Evolutionary conservation across 1,140 invertebrate genomes (phyloP).

Genomic region (Drosophila athabasca): DNA sequence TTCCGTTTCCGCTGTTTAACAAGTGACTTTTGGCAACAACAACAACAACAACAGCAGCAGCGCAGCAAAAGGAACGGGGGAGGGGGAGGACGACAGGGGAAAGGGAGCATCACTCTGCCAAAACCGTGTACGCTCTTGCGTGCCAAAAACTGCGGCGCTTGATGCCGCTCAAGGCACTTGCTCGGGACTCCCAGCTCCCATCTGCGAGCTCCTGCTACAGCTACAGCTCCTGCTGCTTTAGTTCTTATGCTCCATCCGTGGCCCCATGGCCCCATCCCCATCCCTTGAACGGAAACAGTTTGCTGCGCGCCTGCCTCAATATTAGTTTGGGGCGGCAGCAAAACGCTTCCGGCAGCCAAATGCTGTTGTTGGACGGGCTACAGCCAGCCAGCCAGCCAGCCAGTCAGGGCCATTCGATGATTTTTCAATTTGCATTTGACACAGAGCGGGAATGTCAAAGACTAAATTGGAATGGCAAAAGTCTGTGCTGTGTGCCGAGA

Average conservation of each 20-base stretch:
- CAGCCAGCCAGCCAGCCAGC: slow-evolving; percentile 15
- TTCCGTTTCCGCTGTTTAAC: slow-evolving; percentile 80
- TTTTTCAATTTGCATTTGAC: slow-evolving; percentile 81
- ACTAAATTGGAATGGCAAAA: slow-evolving; percentile 77
- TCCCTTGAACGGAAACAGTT: slow-evolving; percentile 57
- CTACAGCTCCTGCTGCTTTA: background rate
- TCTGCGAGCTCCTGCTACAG: slow-evolving; percentile 5
- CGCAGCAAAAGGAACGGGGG: slow-evolving; percentile 11
- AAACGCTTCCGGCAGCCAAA: slow-evolving; percentile 76
- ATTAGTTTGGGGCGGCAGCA: slow-evolving; percentile 75
- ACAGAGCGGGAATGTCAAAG: slow-evolving; percentile 73
- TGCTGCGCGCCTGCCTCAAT: slow-evolving; percentile 62
- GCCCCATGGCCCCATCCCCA: slow-evolving; percentile 28
- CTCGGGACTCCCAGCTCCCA: background rate
- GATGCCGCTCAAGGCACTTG: slow-evolving; percentile 46
- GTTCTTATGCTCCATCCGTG: background rate
- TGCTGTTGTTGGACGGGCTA: slow-evolving; percentile 55
- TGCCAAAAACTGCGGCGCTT: slow-evolving; percentile 61
- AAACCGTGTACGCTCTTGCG: slow-evolving; percentile 70
- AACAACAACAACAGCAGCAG: slow-evolving; percentile 52
- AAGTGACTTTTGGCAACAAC: slow-evolving; percentile 72
- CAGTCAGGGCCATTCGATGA: slow-evolving; percentile 59
- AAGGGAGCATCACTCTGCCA: slow-evolving; percentile 54
- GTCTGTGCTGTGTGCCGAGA: slow-evolving; percentile 11
- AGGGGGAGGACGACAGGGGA: no score